A percentile compares a stretch with the other conserved stretches of the same genome.
phyloP scores from a whole-genome alignment of 2,113 vertebrate genomes.

The Notothenia coriiceps region DNA sequence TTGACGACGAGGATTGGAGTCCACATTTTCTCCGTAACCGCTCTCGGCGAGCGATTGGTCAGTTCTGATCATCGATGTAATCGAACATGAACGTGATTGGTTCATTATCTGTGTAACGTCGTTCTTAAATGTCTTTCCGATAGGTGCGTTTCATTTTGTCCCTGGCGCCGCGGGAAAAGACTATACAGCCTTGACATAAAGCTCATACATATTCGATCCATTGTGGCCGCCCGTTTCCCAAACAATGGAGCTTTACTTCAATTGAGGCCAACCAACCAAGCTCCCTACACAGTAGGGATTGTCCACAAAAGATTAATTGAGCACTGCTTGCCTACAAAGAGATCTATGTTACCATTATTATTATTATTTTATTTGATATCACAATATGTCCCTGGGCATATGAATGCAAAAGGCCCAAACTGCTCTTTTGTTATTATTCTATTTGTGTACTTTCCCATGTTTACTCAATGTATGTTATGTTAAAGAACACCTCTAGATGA shows the following conservation, averaged over 20 bases:
- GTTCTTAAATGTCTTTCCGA: slow-evolving; percentile 1
- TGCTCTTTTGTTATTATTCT: no score
- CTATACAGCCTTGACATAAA: slow-evolving; percentile 35
- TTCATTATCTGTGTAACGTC: not conserved
- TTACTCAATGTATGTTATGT: no score
- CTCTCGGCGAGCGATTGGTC: slow-evolving; percentile 61
- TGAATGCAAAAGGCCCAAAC: no score
- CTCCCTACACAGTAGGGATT: no score
- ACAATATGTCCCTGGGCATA: no score
- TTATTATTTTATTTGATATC: no score
- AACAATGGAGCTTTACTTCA: slow-evolving; percentile 12
- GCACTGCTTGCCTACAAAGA: no score
- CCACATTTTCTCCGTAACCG: slow-evolving; percentile 37
- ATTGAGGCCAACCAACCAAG: not conserved
- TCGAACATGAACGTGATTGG: slow-evolving; percentile 62
- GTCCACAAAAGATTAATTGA: no score
- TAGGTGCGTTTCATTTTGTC: slow-evolving; percentile 56
- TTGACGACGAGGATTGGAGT: slow-evolving; percentile 75
- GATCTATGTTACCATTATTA: no score
- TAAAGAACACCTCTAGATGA: no score
- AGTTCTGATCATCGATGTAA: slow-evolving; percentile 22
- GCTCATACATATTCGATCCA: slow-evolving; percentile 21
- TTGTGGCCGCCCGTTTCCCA: slow-evolving; percentile 11
- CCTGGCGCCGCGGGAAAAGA: slow-evolving; percentile 57
- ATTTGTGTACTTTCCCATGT: no score